Percentiles rank a stretch among this genome's conserved stretches.
Conservation (phyloP, 2,113 vertebrate genomes). For the Pluvianellus socialis region DNA sequence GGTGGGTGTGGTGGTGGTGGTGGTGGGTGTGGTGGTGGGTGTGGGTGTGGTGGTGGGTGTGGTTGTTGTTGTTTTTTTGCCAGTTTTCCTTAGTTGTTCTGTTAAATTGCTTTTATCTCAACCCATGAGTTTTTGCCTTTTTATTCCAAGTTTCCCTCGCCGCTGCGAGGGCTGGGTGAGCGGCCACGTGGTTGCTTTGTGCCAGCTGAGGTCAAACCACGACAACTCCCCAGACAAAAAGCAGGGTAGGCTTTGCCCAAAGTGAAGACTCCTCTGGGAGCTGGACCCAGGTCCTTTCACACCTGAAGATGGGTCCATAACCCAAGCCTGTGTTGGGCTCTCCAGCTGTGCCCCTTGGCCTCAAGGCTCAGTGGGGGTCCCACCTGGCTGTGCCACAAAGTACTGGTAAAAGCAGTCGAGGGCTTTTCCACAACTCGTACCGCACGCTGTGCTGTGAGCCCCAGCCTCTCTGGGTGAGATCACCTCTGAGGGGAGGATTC, state of each 20-base stretch:
- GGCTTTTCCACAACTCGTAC: too few relatives aligned
- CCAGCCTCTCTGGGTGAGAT: accelerated
- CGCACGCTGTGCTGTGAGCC: not conserved
- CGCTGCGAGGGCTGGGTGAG: too few relatives aligned
- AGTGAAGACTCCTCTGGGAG: conserved; percentile 25
- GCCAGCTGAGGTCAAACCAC: too few relatives aligned
- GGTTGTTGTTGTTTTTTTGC: too few relatives aligned
- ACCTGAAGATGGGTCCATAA: conserved; percentile 50
- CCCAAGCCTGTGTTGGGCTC: not conserved
- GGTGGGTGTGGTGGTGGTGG: too few relatives aligned
- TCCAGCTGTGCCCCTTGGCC: not conserved
- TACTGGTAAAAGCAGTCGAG: not conserved
- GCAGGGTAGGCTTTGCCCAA: not conserved
- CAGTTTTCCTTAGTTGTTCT: too few relatives aligned
- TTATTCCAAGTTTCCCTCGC: too few relatives aligned
- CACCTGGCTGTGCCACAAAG: not conserved
- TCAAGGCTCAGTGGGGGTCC: accelerated
- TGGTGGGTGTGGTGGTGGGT: too few relatives aligned
- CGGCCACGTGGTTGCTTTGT: too few relatives aligned
- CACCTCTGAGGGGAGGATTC: accelerated
- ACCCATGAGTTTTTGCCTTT: too few relatives aligned
- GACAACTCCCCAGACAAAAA: not conserved
- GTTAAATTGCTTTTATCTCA: too few relatives aligned
- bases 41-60: too few relatives aligned
- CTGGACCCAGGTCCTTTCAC: conserved; percentile 46